Evolutionary conservation across 1,140 invertebrate species (phyloP), one percentile per base, ranked within the genome.

Genomic region (Nylanderia fulva): DNA sequence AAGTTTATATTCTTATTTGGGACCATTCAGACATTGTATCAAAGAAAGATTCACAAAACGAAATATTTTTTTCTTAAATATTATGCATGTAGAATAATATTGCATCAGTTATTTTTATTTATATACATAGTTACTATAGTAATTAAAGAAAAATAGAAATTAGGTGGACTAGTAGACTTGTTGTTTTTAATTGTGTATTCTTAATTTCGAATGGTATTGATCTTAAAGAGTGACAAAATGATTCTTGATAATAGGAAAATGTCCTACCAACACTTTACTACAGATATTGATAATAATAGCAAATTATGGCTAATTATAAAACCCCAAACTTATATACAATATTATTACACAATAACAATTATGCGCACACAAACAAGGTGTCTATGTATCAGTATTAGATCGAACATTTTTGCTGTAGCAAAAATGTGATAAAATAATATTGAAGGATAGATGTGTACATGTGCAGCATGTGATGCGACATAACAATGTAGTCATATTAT

Each of bases 301-400:
- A 71, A 58, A 45, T 91, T 45, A 84, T 87, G 83, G 52, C 93
- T 63, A 84, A 77, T 52, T 52, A 84, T 29, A 84, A 76, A 79
- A 79, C 45, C 75, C 69, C 82, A 52, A 48, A 84, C 11, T 48
- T 48, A 15, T 48, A 48, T 48, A 42, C 33, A 74, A 77, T 75
- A 84, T 45, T 60, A 27, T 77, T 63, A 33, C 58, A 63, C 18
- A 75, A 74, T 76, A 75, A 79, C 56, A 39, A 48, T 13, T 48
- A 54, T 72, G 33, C 45, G 27, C 60, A 45, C 71, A 75, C 54
- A 76, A 76, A 54, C 54, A 39, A 76, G 33, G 9, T 54, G 24
- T 54, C 54, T 52, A 52, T 48, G 45, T 82, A 36, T n/a, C 39
- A 60, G 13, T 61, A 72, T 58, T 45, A 74, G 21, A 60, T 58